Conservation (phyloP, 2,888 invertebrate species). For the Philhelius pedissequus region DNA sequence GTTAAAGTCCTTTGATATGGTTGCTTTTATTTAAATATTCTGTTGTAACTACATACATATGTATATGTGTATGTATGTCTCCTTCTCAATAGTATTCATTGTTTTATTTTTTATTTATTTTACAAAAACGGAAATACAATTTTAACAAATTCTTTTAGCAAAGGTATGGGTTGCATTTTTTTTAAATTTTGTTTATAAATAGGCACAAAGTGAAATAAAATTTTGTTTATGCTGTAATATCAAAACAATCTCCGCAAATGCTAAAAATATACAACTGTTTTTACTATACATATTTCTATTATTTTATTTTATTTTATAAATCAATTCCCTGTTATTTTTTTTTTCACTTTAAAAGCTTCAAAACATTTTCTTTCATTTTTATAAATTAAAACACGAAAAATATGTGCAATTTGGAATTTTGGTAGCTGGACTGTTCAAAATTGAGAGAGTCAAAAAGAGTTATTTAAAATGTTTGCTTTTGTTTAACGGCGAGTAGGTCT, state of each 20-base stretch:
- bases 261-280: slow-evolving; percentile 30
- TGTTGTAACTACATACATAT: slow-evolving; percentile 33
- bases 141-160: slow-evolving; percentile 46
- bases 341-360: slow-evolving; percentile 27
- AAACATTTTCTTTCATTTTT: neutral
- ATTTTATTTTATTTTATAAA: slow-evolving; percentile 36
- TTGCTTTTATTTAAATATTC: slow-evolving; percentile 28
- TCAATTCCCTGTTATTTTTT: slow-evolving; percentile 64
- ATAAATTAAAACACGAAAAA: neutral
- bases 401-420: slow-evolving; percentile 25
- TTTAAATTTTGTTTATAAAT: slow-evolving; percentile 49
- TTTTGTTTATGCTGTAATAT: slow-evolving; percentile 65
- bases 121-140: slow-evolving; percentile 20
- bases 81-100: neutral
- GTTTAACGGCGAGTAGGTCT: slow-evolving; percentile 42
- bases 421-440: slow-evolving; percentile 10
- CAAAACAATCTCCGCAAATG: slow-evolving; percentile 50
- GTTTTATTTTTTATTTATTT: neutral
- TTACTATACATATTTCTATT: neutral
- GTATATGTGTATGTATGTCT: slow-evolving; percentile 39
- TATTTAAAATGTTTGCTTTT: neutral
- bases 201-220: slow-evolving; percentile 68
- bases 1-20: slow-evolving; percentile 60
- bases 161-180: slow-evolving; percentile 29
- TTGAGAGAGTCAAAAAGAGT: neutral